Base-by-base conservation (phyloP, 2,113 vertebrate species). In the Oryzias woworae region DNA sequence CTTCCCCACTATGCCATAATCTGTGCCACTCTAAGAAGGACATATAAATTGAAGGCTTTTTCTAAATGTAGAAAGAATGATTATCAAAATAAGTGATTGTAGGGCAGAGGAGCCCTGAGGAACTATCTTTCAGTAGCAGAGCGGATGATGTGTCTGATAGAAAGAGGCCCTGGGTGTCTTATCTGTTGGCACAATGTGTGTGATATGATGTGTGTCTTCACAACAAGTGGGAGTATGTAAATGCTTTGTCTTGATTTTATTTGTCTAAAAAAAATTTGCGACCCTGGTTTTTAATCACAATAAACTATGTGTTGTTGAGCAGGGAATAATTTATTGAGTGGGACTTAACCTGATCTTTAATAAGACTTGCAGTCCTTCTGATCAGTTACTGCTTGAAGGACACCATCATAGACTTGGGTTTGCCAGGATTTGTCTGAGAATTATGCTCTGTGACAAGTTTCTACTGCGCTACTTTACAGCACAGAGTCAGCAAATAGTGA, bases 61-160 rank as follows among this genome's bases (percentile, higher is more conserved):
- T 90, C 91, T 90, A 90, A 86, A 90, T 89, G 71, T 84, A 89
- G 92, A 92, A 92, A 91, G 75, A 73, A 85, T 91, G 89, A 91
- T 92, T 85, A 91, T 91, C 65, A 78, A 84, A 71, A 90, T 86
- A 79, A 85, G 83, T 88, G 86, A 80, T 85, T 69, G 78, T 67
- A 84, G 87, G 84, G 87, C 80, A 88, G 87, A 87, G 86, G 82
- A 86, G 84, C 89, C 91, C 82, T 85, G 44, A 83, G 91, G 90
- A 83, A 85, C 89, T 91, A 85, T 93, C 91, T 89, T 78, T 91
- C 90, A 87, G 78, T 26, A 58, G 69, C 22, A 53, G 77, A 42
- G 31, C 52, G 71, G 87, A 86, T 73, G 85, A 43, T 0, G 59
- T 80, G 63, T 65, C 48, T 57, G 72, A 61, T 72, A 58, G 66